A percentile compares a stretch with the other conserved stretches of the same genome.
Evolutionary conservation across 1,140 invertebrate species (phyloP).

Genomic region (Drosophila athabasca): DNA sequence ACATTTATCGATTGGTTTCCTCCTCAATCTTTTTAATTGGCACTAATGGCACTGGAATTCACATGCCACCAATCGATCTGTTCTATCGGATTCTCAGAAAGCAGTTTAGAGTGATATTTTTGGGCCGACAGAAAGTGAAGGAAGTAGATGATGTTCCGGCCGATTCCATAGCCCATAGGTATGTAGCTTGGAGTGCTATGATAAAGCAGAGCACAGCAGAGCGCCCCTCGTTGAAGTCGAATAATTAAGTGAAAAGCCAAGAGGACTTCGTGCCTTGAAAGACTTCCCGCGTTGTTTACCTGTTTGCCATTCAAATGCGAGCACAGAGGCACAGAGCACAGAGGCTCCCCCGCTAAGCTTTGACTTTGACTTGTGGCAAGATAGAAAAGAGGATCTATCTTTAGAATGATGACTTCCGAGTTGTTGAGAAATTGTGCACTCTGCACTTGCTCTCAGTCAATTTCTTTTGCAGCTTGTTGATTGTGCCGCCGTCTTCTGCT

Average conservation of each 20-base stretch:
- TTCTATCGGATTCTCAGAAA: no score
- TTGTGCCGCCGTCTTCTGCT: not conserved
- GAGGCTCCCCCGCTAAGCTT: not conserved
- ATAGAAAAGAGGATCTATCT: not conserved
- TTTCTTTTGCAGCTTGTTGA: slow-evolving; percentile 20
- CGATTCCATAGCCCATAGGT: no score
- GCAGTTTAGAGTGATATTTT: no score
- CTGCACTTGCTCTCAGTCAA: slow-evolving; percentile 2
- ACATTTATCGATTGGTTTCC: no score
- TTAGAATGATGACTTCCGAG: slow-evolving; percentile 11
- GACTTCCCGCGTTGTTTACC: not conserved
- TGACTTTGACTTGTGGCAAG: not conserved
- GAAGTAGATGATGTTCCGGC: no score
- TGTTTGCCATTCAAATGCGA: slow-evolving; percentile 22
- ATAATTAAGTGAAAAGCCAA: slow-evolving; percentile 45
- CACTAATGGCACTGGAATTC: no score
- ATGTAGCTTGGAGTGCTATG: no score
- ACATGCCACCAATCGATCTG: no score
- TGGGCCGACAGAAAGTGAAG: no score
- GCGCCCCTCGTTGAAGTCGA: not conserved
- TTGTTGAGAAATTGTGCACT: slow-evolving; percentile 16
- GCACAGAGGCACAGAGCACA: no score
- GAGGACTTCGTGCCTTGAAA: not conserved
- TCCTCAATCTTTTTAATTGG: no score
- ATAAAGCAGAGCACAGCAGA: no score